Evolutionary conservation across 2,888 invertebrate genomes (phyloP).

Genomic region (Mythimna vitellina): DNA sequence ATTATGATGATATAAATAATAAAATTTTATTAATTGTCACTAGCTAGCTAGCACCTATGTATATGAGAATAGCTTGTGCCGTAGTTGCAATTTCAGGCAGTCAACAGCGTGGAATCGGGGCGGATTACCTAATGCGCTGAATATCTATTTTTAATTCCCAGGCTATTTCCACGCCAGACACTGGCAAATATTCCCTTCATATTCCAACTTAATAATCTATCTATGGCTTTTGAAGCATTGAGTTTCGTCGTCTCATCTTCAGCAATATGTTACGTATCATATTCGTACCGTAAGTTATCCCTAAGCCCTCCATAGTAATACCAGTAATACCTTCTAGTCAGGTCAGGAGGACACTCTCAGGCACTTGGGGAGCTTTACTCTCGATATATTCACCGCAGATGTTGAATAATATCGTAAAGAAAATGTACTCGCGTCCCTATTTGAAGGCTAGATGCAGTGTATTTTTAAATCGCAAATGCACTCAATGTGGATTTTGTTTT

Average conservation of each 20-base stretch:
- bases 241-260: neutral
- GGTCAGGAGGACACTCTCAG: too few species aligned
- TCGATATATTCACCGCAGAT: slow-evolving; percentile 28
- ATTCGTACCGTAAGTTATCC: slow-evolving; percentile 4
- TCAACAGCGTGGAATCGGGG: neutral
- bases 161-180: neutral
- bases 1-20: too few species aligned
- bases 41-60: too few species aligned
- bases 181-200: neutral
- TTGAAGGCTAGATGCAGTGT: slow-evolving; percentile 23
- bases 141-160: neutral
- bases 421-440: slow-evolving; percentile 13
- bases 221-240: neutral
- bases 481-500: neutral
- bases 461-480: slow-evolving; percentile 9
- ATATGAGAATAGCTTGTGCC: neutral
- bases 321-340: slow-evolving; percentile 26
- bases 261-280: slow-evolving; percentile 8
- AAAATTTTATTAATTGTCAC: too few species aligned
- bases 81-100: neutral
- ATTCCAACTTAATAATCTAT: neutral
- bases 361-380: slow-evolving; percentile 21
- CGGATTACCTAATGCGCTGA: neutral
- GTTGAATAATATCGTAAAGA: slow-evolving; percentile 30
- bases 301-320: slow-evolving; percentile 15